phyloP scores from a whole-genome alignment of 2,113 vertebrate species.

The crab-eating macaque (Macaca fascicularis) region T2T-MFA8v1.1 NC_088378.1:63823001-63823500 shows the following conservation, averaged over 20 bases:
- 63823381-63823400: not conserved
- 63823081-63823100: constrained; percentile 55
- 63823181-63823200: constrained; percentile 52
- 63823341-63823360: not conserved
- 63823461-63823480: not conserved
- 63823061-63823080: constrained; percentile 31
- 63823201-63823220: constrained; percentile 21
- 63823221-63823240: not conserved
- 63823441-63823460: not conserved
- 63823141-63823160: constrained; percentile 53
- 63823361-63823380: not conserved
- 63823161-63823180: constrained; percentile 30
- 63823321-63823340: not conserved
- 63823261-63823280: not conserved
- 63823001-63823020: constrained; percentile 61
- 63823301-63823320: not conserved
- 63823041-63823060: constrained; percentile 52
- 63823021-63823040: constrained; percentile 46
- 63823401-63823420: not conserved
- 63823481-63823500: not conserved
- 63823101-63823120: constrained; percentile 41
- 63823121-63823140: constrained; percentile 61
- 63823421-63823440: not conserved
- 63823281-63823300: not conserved
- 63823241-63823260: not conserved